Evolutionary conservation across 2,888 invertebrate genomes (phyloP), one percentile per base, ranked within the genome.

Genomic region (Melinaea marsaeus): DNA sequence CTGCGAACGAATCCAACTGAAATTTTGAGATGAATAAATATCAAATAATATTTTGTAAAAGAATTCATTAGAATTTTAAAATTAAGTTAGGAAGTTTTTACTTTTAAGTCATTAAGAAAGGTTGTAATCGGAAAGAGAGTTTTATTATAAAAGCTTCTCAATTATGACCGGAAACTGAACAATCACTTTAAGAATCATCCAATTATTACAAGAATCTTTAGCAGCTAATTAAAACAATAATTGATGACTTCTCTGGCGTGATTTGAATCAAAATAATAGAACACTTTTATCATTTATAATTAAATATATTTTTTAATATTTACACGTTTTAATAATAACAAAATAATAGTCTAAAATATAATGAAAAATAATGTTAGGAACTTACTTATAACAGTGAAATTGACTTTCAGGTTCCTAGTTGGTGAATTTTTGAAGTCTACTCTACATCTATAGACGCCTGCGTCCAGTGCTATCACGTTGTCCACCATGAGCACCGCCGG

Each of bases 351-450:
- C 22, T 51, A 22, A 32, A 9, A 32, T 32, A 3, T 11, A 2
- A 51, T 51, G 7, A 32, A 37, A n/a, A 22, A 34, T 9, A 34
- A 57, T 9, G 57, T 47, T 61, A 42, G 34, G 61, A 73, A 94
- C 97, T 96, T 91, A 97, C 97, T 95, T 87, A 97, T 96, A 77
- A 97, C 95, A 77, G 96, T 96, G 79, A 97, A 93, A 90, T 96
- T 96, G 86, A 97, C 96, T 92, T 95, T 95, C 76, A 96, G 93
- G 86, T 97, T 97, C 74, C 96, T 93, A 35, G 97, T 97, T 2
- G 97, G 97, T 22, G 96, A 95, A 81, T 95, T 95, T 81, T 95
- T 95, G 91, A 97, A 97, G 90, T 97, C 97, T 55, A 97, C 97
- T 69, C 97, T 92, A 85, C 97, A 97, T 71, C 96, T 92, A 87